phyloP scores from a whole-genome alignment of 1,140 invertebrate species.

The Arctopsyche grandis region DNA sequence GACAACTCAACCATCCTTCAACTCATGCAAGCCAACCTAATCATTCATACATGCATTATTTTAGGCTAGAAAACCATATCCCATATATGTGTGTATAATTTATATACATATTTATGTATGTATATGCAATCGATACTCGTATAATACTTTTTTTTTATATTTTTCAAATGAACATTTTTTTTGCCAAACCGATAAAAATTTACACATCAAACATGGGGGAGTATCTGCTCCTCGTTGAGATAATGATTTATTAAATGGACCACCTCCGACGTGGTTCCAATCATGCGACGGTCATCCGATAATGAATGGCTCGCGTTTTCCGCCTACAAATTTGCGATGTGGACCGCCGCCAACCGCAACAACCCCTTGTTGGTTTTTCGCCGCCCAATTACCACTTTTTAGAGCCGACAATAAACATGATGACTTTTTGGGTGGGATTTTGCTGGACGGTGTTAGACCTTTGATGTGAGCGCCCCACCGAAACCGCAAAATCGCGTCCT shows the following conservation, averaged over 20 bases:
- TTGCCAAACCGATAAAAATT: too few relatives aligned
- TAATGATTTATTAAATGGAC: constrained; percentile 44
- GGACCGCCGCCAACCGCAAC: constrained; percentile 13
- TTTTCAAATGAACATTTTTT: background rate
- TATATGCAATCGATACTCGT: too few relatives aligned
- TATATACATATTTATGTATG: too few relatives aligned
- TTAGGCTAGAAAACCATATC: too few relatives aligned
- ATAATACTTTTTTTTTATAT: too few relatives aligned
- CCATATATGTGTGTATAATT: too few relatives aligned
- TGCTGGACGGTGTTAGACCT: too few relatives aligned
- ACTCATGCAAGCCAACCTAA: too few relatives aligned
- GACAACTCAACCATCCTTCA: too few relatives aligned
- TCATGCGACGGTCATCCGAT: constrained; percentile 6
- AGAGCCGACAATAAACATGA: background rate
- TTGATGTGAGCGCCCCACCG: background rate
- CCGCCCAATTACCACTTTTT: constrained; percentile 35
- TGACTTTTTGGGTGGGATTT: too few relatives aligned
- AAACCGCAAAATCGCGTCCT: background rate
- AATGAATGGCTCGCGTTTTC: constrained; percentile 32
- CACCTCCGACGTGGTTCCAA: constrained; percentile 35
- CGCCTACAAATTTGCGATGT: constrained; percentile 43
- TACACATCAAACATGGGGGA: too few relatives aligned
- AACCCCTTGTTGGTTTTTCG: constrained; percentile 39
- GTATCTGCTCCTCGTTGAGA: background rate
- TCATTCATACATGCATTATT: too few relatives aligned